These are phyloP conservation scores for Cryptus viduatorius DNA, from an alignment of 2,888 invertebrate species.

Conservation along the genomic window DNA sequence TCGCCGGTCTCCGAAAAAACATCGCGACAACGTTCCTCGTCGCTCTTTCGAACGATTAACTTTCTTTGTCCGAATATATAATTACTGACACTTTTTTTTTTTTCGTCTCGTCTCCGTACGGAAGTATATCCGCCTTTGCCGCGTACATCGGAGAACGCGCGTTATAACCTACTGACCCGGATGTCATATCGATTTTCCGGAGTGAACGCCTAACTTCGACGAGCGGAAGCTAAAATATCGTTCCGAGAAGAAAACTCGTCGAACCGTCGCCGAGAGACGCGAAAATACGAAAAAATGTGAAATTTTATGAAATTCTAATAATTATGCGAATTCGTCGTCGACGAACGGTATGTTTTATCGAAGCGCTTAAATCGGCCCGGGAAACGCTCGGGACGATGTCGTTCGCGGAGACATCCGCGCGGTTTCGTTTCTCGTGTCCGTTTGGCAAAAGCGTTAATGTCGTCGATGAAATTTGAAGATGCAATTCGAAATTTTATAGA, in stretches of 20 bases:
- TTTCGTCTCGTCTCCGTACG: background rate
- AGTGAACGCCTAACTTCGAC: conserved; percentile 65
- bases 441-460: background rate
- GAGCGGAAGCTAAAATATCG: background rate
- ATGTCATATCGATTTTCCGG: conserved; percentile 78
- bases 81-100: background rate
- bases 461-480: background rate
- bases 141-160: background rate
- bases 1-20: conserved; percentile 68
- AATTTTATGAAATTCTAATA: too few relatives aligned
- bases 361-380: background rate
- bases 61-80: too few relatives aligned
- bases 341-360: background rate
- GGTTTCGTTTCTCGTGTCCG: background rate
- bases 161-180: conserved; percentile 80
- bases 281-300: too few relatives aligned
- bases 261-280: too few relatives aligned
- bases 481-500: background rate
- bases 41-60: too few relatives aligned
- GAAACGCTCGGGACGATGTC: background rate
- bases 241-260: too few relatives aligned
- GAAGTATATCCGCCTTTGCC: too few relatives aligned
- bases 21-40: background rate
- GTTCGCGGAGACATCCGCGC: background rate
- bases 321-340: too few relatives aligned